Base-by-base conservation (phyloP, 2,113 vertebrate species). In the Toxotes jaculatrix region DNA sequence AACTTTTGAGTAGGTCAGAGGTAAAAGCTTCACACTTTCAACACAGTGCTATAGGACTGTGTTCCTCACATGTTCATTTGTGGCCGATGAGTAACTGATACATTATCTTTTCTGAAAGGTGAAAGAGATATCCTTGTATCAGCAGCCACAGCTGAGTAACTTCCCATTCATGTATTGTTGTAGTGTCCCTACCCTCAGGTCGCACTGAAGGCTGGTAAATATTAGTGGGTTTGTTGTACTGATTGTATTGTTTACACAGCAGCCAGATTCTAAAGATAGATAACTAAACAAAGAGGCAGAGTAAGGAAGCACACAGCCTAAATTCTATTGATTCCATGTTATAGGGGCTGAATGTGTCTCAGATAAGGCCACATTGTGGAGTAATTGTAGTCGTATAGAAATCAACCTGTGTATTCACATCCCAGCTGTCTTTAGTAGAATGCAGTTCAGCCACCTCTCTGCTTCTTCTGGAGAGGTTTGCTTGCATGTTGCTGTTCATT, bases 91-190 rank as follows among this genome's bases (percentile, higher is more conserved):
- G 60, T 68, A 79, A 82, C 47, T 80, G 88, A 87, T 84, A 70
- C 72, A 72, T 84, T 74, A 76, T 85, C 62, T 85, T 64, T 67
- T 61, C 53, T 67, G 47, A 76, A 88, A 70, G 84, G 69, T 87
- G 77, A 84, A 62, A 62, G 73, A 77, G 82, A 81, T 79, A 62
- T 67, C n/a, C 63, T 72, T 71, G 67, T 90, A 87, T 92, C 90
- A 85, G 84, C 9, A 12, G 56, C 74, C 59, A 64, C 91, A 93
- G 92, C 90, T 89, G 86, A 92, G 80, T 85, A 87, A 89, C 90
- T 86, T 88, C 83, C 86, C 87, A 90, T 92, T 92, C 91, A 91
- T 77, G 88, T 62, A 90, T 90, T 91, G 90, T 91, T 77, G 80
- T 77, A 40, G 60, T 47, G 83, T 83, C 70, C 72, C 57, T 53